phyloP scores from a whole-genome alignment of 2,113 vertebrate species.

The Rousettus leschenaultii region DNA sequence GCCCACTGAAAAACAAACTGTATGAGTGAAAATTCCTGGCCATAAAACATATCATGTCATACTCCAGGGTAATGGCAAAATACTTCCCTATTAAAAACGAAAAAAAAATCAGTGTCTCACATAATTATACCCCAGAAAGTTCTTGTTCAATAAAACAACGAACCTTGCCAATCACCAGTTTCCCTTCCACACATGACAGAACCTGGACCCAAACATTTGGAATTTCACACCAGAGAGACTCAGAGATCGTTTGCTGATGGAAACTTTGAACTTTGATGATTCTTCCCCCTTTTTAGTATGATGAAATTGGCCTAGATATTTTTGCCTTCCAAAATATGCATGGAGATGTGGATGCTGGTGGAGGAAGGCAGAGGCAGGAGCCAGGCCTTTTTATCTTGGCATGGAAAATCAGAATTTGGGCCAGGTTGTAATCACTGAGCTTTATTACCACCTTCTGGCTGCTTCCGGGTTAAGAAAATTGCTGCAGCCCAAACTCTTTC shows the following conservation, averaged over 20 bases:
- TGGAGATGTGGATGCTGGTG: not conserved
- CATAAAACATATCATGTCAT: not conserved
- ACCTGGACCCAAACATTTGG: not conserved
- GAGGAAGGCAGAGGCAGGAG: conserved; percentile 26
- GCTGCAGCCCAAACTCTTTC: not conserved
- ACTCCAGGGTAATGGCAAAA: not conserved
- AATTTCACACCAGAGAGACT: not conserved
- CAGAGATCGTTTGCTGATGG: not conserved
- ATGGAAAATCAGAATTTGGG: not conserved
- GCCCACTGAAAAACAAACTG: not conserved
- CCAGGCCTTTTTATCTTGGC: conserved; percentile 21
- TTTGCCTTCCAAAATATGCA: conserved; percentile 5
- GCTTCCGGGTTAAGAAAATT: not conserved
- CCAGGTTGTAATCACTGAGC: not conserved
- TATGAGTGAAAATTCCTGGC: not conserved
- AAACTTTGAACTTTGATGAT: not conserved
- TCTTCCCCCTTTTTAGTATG: not conserved
- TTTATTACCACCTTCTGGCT: not conserved
- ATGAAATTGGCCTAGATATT: conserved; percentile 48
- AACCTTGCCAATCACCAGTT: not conserved
- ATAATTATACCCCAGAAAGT: conserved; percentile 2
- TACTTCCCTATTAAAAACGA: conserved; percentile 4
- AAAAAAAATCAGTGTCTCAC: conserved; percentile 37
- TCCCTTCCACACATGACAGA: not conserved
- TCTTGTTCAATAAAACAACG: conserved; percentile 23